Base-by-base conservation (phyloP, 2,113 vertebrate species). In the Plecotus auritus region DNA sequence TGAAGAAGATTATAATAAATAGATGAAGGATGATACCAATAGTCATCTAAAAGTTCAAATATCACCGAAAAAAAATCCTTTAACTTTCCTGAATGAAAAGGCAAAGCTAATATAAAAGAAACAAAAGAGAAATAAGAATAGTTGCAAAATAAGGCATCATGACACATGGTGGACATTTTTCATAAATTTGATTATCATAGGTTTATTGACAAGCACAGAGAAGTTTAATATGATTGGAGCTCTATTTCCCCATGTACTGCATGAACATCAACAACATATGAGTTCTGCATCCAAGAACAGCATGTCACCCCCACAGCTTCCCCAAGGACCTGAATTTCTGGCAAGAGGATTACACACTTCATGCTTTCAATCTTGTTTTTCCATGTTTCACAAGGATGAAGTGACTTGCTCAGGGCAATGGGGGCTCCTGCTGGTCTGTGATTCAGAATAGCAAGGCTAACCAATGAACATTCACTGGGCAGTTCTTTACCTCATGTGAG, bases 371-470 rank as follows among this genome's bases (percentile, higher is more conserved):
- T 66, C 67, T 92, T 96, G 49, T 89, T 95, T 94, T 93, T 84
- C 91, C 86, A 23, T 9, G 16, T 82, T 94, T 95, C 72, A 93
- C 40, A 92, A 94, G 91, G 86, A 91, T 88, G 81, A 82, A 94
- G 67, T 78, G 83, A 91, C 88, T 95, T 88, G 61, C 51, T 56
- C 70, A 87, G 84, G 93, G 61, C 61, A 70, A 59, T 4, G 49
- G 18, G 22, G 32, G 26, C 59, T 84, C 32, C 49, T 77, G 30
- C 16, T 49, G 45, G 30, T n/a, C 45, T 32, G 45, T 20, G 32
- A 37, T 11, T 35, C 49, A 54, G 76, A 81, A 17, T 8, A 59
- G 77, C 51, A 59, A 37, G 51, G n/a, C 56, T 13, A 7, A 45
- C 80, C 56, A 8, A 13, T 54, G 69, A 54, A 78, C 32, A 35